Conservation (phyloP, 2,797 vertebrate genomes). For the Aulostomus chinensis region DNA sequence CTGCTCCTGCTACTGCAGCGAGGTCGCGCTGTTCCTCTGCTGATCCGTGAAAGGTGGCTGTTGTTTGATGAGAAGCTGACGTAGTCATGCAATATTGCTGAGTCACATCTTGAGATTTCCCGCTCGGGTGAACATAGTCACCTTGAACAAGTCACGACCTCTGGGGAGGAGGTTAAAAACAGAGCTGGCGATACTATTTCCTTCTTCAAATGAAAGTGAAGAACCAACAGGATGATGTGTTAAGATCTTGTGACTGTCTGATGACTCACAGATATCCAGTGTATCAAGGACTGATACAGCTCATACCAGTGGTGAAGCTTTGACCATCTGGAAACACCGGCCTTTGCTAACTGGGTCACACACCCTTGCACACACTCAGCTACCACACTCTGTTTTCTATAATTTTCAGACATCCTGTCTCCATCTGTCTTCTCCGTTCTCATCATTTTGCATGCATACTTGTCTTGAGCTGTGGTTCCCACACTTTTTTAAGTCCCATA, state of each 20-base stretch:
- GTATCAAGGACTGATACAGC: background rate
- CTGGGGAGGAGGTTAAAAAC: no score
- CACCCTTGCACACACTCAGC: constrained; percentile 1
- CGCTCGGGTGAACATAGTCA: constrained; percentile 37
- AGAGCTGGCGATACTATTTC: no score
- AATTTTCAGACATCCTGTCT: no score
- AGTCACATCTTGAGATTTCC: constrained; percentile 40
- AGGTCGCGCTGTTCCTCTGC: constrained; percentile 54
- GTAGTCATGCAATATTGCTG: constrained; percentile 33
- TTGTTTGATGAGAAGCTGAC: constrained; percentile 7
- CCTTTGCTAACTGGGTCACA: constrained; percentile 44
- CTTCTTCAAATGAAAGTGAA: no score
- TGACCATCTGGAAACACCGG: constrained; percentile 45
- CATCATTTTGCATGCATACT: no score
- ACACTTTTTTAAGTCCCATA: no score
- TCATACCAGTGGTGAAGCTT: constrained; percentile 3
- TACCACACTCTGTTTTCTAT: no score
- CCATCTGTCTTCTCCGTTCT: no score
- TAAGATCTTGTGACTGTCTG: no score
- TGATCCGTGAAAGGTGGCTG: constrained; percentile 21
- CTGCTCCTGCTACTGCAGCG: constrained; percentile 19
- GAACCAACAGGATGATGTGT: background rate
- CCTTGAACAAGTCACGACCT: constrained; percentile 41
- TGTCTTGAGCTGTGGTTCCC: no score
- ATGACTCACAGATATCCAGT: no score